These are phyloP conservation scores for Gorsachius magnificus DNA, from an alignment of 2,797 vertebrate species.

Conservation along the genomic window DNA sequence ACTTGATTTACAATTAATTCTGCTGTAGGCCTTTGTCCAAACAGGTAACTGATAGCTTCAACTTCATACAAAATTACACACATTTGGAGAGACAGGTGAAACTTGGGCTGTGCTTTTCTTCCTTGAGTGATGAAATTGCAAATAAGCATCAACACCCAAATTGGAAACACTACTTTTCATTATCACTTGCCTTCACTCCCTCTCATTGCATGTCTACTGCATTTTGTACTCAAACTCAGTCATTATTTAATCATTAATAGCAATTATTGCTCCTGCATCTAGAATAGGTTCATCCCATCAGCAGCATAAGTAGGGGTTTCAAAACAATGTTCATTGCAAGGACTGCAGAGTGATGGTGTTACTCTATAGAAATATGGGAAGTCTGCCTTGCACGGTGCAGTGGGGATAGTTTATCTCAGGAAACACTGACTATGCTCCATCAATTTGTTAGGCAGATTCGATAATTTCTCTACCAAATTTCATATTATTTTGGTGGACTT, in stretches of 20 bases:
- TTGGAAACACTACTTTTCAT: background rate
- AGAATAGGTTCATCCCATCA: background rate
- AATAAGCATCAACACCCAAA: background rate
- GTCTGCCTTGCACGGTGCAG: background rate
- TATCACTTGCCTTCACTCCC: background rate
- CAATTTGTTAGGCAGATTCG: background rate
- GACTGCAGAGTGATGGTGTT: background rate
- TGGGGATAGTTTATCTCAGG: background rate
- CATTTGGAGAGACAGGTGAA: background rate
- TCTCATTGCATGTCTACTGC: background rate
- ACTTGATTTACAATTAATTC: background rate
- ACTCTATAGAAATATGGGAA: accelerated
- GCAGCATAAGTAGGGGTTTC: background rate
- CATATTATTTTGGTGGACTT: background rate
- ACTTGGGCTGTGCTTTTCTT: background rate
- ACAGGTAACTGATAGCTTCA: background rate
- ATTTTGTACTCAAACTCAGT: background rate
- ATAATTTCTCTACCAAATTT: background rate
- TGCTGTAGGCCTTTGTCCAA: background rate
- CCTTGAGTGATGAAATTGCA: background rate
- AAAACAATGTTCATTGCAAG: background rate
- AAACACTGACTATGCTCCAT: background rate
- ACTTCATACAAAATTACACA: background rate
- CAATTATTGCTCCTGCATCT: background rate
- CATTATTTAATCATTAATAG: background rate